These are phyloP conservation scores for Megatriorchis doriae DNA, from an alignment of 2,113 vertebrate species.

Conservation along the genomic window DNA sequence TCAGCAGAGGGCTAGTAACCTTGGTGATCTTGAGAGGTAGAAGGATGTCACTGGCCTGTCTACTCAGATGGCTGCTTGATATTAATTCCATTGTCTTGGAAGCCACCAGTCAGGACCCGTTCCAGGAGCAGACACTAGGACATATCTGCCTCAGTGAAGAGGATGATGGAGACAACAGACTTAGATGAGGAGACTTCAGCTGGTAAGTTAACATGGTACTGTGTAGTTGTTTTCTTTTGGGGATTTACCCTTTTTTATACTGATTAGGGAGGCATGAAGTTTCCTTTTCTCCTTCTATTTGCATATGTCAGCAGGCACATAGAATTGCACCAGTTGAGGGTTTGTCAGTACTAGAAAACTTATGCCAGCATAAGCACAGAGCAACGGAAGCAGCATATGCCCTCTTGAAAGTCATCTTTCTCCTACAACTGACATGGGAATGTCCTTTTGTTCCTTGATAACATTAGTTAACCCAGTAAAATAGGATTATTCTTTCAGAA, in stretches of 20 bases:
- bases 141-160: neutral
- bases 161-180: neutral
- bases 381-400: neutral
- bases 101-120: neutral
- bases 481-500: neutral
- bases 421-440: neutral
- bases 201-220: neutral
- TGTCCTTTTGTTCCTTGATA: neutral
- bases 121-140: neutral
- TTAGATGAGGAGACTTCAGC: neutral
- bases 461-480: neutral
- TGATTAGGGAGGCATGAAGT: neutral
- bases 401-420: neutral
- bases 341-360: neutral
- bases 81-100: neutral
- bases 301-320: fast-evolving
- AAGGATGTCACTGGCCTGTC: neutral
- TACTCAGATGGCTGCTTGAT: neutral
- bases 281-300: neutral
- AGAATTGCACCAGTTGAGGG: neutral
- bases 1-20: neutral
- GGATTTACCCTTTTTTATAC: neutral
- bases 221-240: neutral
- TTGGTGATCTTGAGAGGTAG: neutral
- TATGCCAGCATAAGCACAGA: neutral